Evolutionary conservation across 2,113 vertebrate species (phyloP), one percentile per base, ranked within the genome.

Genomic region (Brachyhypopomus gauderio): DNA sequence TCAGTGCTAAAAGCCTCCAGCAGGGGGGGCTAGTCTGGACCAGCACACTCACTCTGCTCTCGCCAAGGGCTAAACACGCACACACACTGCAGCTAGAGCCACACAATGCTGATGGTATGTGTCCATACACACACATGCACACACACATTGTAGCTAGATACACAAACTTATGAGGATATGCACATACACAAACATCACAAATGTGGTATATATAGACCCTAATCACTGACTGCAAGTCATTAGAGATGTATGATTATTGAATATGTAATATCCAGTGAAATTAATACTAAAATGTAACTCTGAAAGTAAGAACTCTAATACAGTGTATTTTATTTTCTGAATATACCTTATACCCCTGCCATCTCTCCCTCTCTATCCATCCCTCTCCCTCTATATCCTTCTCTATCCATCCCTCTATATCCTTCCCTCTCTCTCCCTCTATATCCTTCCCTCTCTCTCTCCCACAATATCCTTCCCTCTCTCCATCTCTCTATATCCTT

Each of bases 11-110:
- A 0, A 87, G 86, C 36, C 78, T 75, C 5, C 72, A 85, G 7
- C 74, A 76, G 38, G 27, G 30, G 12, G 27, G 5, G 63, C 48
- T 58, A 0, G 85, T 91, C 64, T 93, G 91, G 93, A 88, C 90
- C 80, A 92, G 85, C 52, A 41, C 87, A 75, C 60, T 92, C 45
- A 92, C 91, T 0, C 86, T 93, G 27, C 78, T 92, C 70, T 93
- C 92, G 1, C 66, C 72, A 55, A 86, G 85, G 45, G 77, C 56
- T 73, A 69, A 60, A 72, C 14, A 56, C 12, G 55, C 8, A 20
- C 79, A n/a, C 19, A 22, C 34, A n/a, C 25, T 27, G 48, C 59
- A 55, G 19, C 25, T 41, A 48, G 55, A 62, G 23, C 20, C 38
- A 0, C 20, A 64, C 0, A 45, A 22, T 45, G 63, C 59, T 16